Percentiles rank a stretch among this genome's conserved stretches.
These are phyloP conservation scores for Argyresthia goedartella DNA, from an alignment of 2,888 invertebrate genomes.

Conservation along the genomic window DNA sequence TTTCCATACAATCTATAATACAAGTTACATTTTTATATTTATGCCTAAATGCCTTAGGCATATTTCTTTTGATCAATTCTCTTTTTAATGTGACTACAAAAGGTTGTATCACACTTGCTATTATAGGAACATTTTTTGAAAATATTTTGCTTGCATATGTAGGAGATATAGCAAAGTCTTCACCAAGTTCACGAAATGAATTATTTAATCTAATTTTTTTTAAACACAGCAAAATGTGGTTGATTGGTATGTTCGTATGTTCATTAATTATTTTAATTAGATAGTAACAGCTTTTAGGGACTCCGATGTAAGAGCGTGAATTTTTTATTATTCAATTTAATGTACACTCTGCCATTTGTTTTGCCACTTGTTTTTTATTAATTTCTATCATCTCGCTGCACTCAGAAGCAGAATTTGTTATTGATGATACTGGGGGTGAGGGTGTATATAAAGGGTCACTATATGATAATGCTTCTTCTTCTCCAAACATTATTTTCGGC, in stretches of 20 bases:
- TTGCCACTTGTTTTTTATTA: conserved; percentile 12
- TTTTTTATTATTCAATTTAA: conserved; percentile 9
- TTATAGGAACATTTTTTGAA: too few species aligned
- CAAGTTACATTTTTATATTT: too few species aligned
- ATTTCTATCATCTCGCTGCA: too few species aligned
- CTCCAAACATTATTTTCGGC: neutral
- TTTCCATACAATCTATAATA: too few species aligned
- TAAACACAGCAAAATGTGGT: conserved; percentile 5
- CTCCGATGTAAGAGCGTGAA: too few species aligned
- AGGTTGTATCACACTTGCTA: too few species aligned
- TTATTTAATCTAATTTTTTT: conserved; percentile 6
- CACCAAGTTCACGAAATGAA: too few species aligned
- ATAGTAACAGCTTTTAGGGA: conserved; percentile 8
- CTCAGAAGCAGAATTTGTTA: too few species aligned
- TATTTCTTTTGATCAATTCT: neutral
- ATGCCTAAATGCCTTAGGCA: conserved; percentile 6
- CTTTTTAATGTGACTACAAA: neutral
- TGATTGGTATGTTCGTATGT: neutral
- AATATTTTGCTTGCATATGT: too few species aligned
- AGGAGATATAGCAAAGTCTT: too few species aligned
- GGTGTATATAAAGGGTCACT: neutral
- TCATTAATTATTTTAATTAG: neutral
- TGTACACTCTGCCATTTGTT: conserved; percentile 9
- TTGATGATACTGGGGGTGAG: too few species aligned
- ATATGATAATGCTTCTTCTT: neutral